Percentiles rank a stretch among this genome's conserved stretches.
These are phyloP conservation scores for Glaucopsyche alexis DNA, from an alignment of 2,888 invertebrate species.

Conservation along the genomic window DNA sequence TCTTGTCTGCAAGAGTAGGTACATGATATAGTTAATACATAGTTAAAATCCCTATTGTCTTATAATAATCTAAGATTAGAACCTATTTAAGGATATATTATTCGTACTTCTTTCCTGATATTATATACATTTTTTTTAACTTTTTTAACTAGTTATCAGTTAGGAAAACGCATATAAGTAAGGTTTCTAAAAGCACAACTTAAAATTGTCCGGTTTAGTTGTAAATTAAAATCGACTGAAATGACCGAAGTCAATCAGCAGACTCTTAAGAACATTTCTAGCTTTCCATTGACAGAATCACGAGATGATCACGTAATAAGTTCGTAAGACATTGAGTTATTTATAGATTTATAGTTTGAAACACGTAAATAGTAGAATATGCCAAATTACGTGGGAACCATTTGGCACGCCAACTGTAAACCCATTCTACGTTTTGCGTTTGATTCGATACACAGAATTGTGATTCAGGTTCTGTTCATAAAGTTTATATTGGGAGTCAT, in stretches of 20 bases:
- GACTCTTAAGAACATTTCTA: not conserved
- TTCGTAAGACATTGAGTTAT: slow-evolving; percentile 10
- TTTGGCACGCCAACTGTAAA: slow-evolving; percentile 16
- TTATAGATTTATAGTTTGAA: slow-evolving; percentile 13
- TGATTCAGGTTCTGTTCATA: not conserved
- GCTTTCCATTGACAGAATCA: slow-evolving; percentile 8
- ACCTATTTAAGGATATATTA: too few relatives aligned
- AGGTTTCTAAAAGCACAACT: not conserved
- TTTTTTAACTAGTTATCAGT: too few relatives aligned
- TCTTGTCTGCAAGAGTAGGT: too few relatives aligned
- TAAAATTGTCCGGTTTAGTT: not conserved
- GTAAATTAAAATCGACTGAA: not conserved
- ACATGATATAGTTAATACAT: too few relatives aligned
- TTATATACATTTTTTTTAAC: too few relatives aligned
- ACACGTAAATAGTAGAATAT: slow-evolving; percentile 24
- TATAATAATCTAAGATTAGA: too few relatives aligned
- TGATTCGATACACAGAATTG: not conserved
- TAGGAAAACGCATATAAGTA: too few relatives aligned
- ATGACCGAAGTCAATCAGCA: not conserved
- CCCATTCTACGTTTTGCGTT: slow-evolving; percentile 14
- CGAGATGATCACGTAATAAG: not conserved
- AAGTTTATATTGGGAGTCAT: slow-evolving; percentile 3
- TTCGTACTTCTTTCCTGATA: too few relatives aligned
- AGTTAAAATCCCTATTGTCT: too few relatives aligned
- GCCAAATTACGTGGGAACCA: slow-evolving; percentile 18